phyloP scores from a whole-genome alignment of 2,113 vertebrate genomes.

The Cyprinodon variegatus region DNA sequence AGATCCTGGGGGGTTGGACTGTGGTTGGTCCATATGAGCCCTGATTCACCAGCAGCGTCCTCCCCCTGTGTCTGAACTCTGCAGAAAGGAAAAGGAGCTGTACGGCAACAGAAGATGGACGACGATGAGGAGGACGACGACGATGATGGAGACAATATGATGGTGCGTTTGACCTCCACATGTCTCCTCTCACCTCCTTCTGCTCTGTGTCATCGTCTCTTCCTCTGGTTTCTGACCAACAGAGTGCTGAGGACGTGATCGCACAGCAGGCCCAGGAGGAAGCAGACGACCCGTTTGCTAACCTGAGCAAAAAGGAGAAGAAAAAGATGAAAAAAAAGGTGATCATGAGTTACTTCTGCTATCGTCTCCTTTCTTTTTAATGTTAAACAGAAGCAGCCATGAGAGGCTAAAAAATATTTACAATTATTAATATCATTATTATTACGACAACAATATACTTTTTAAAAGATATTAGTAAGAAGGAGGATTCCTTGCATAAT shows the following conservation, averaged over 20 bases:
- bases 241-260: slow-evolving; percentile 77
- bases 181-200: background rate
- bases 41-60: no score
- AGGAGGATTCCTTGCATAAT: no score
- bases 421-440: no score
- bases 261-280: slow-evolving; percentile 63
- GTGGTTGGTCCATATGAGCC: background rate
- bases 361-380: background rate
- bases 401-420: background rate
- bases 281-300: slow-evolving; percentile 80
- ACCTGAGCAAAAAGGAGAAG: slow-evolving; percentile 91
- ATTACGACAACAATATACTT: no score
- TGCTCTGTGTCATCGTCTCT: background rate
- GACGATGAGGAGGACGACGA: slow-evolving; percentile 55
- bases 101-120: slow-evolving; percentile 33
- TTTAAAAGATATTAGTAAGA: no score
- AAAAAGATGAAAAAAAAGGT: slow-evolving; percentile 92
- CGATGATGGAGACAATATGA: slow-evolving; percentile 73
- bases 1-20: background rate
- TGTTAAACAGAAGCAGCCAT: background rate
- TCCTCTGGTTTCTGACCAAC: background rate
- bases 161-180: slow-evolving; percentile 53
- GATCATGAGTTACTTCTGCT: background rate
- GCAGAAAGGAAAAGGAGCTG: slow-evolving; percentile 64
- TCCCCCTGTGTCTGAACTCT: background rate